Base-by-base conservation (phyloP, 2,888 invertebrate genomes). In the Dasypolia templi region DNA sequence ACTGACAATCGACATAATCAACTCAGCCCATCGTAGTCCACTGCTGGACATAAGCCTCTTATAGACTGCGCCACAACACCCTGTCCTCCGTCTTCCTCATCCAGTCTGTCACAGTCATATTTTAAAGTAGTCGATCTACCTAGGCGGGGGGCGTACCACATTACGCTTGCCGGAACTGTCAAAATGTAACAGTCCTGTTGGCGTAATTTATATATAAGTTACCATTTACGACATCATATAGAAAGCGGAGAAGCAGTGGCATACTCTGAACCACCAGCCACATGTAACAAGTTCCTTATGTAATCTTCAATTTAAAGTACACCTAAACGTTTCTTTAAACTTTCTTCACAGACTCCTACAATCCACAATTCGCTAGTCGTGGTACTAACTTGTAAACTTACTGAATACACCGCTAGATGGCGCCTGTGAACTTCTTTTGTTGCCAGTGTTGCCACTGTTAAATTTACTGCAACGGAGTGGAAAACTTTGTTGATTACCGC, bases 401-500 rank as follows among this genome's bases (percentile, higher is more conserved):
- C 62, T 44, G 53, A 65, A 81, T n/a, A 76, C 79, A 79, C 84
- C 83, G 75, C 84, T 84, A 89, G 91, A 89, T 91, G 90, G 87
- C 89, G 88, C 73, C 72, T 76, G 74, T 79, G 81, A 90, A 89
- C 90, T 92, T 89, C 86, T 88, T 83, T 87, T 89, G 90, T 89
- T 86, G 89, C 91, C 91, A 91, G 90, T 91, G 91, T 88, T 86
- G 89, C 91, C 91, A 91, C 91, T 91, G 92, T 91, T 73, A 81
- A 83, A 91, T 91, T 91, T 88, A 87, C 86, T 86, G 87, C 82
- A 85, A 81, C 78, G 85, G 84, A 86, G 83, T 82, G 88, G 64
- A 74, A 72, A 83, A 82, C 75, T 84, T 86, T 82, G 82, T 87
- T 89, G 88, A 89, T 87, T 85, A 86, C 84, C 70, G 65, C 55